Evolutionary conservation across 2,113 vertebrate species (phyloP), one percentile per base, ranked within the genome.

Genomic region (Hyperoodon ampullatus): DNA sequence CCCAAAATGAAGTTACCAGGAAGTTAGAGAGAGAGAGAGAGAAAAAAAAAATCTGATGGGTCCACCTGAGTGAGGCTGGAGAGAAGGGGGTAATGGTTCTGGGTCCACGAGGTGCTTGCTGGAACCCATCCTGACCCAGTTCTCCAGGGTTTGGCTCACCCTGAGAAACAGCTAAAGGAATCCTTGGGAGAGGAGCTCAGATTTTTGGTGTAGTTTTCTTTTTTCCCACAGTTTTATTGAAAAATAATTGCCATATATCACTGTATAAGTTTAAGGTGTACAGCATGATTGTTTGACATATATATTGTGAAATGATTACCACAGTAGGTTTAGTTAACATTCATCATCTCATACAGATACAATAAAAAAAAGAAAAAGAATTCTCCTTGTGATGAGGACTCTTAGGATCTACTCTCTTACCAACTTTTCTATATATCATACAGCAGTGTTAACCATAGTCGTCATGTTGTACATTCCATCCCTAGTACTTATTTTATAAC

Each of bases 401-500:
- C 50, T 35, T 80, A 80, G 50, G 23, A 55, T 13, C 3, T 16
- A 24, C 83, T 35, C 44, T n/a, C 83, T 26, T 50, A 33, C 8
- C 85, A 3, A 42, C n/a, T 6, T 30, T 42, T 1, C 50, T 18
- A 42, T 33, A 2, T 21, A 5, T 58, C 53, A 44, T 19, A 33
- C 3, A 8, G 58, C 42, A 8, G 70, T 19, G 42, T 77, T 50
- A 50, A n/a, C 33, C 50, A 15, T 8, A 26, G 30, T 28, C 30
- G 8, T 63, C 21, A 12, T 4, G 5, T 16, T 18, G 9, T 35
- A 26, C 3, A 5, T 35, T n/a, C 5, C 6, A 12, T 58, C n/a
- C 24, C 35, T 58, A 5, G n/a, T 39, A 26, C 55, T 80, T 35
- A 80, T 39, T 58, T 50, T 44, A 35, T 35, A 89, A 28, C 71